phyloP scores from a whole-genome alignment of 1,140 invertebrate species.

The Neelides sp. region DNA sequence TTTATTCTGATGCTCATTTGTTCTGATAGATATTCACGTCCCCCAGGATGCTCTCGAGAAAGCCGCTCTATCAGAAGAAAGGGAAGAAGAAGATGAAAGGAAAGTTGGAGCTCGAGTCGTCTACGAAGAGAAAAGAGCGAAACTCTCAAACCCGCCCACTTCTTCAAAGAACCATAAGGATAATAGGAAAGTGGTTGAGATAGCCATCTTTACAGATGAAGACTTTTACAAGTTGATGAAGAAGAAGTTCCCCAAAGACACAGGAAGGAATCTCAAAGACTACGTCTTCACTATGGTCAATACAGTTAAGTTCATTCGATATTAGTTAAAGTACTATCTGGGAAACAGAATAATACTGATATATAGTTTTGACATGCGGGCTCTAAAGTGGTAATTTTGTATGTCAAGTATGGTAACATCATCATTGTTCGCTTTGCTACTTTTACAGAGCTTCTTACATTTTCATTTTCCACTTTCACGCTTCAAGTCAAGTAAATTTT shows the following conservation, averaged over 20 bases:
- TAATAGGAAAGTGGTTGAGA: slow-evolving; percentile 29
- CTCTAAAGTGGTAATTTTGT: no score
- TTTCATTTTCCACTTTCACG: no score
- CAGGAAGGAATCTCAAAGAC: slow-evolving; percentile 30
- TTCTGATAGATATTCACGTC: background rate
- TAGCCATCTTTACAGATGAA: slow-evolving; percentile 35
- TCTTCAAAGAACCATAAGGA: background rate
- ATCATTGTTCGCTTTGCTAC: no score
- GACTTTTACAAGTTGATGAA: slow-evolving; percentile 32
- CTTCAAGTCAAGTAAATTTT: no score
- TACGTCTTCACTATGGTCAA: slow-evolving; percentile 35
- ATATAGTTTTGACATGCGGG: no score
- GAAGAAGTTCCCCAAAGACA: slow-evolving; percentile 32
- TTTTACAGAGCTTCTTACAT: no score
- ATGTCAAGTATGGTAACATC: no score
- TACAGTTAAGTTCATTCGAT: slow-evolving; percentile 25
- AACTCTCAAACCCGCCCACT: background rate
- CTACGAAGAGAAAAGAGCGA: background rate
- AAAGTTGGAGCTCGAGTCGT: background rate
- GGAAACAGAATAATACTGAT: background rate
- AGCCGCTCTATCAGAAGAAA: background rate
- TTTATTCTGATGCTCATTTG: slow-evolving; percentile 4
- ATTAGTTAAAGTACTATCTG: background rate
- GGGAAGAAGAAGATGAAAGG: background rate
- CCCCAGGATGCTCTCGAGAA: background rate